Base-by-base conservation (phyloP, 2,113 vertebrate genomes). In the Edolisoma coerulescens region DNA sequence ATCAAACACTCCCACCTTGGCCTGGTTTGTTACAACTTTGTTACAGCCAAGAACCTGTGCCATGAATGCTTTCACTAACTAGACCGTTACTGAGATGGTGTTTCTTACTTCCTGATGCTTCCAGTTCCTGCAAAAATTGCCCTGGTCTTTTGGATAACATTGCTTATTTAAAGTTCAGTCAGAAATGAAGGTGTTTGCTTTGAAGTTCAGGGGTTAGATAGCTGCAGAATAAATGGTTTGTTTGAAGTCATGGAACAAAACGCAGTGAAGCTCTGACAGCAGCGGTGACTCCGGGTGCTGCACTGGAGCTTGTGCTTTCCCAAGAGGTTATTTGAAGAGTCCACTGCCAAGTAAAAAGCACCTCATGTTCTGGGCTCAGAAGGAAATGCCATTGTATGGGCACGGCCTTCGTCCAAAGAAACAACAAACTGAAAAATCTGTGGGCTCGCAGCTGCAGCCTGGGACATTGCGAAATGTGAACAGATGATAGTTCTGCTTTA, bases 211-310 rank as follows among this genome's bases (percentile, higher is more conserved):
- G 30, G 11, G 6, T 71, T 88, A 76, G 44, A 35, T 16, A 68
- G 57, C 53, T 59, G 44, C 53, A 35, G 61, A 63, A 39, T 49
- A 81, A 71, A 30, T 45, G 42, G 19, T 28, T 30, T 22, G n/a
- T 50, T 52, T 56, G 28, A 89, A 80, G 64, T 47, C 5, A 3
- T 0, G 2, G 59, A 41, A 54, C 8, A 28, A 28, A 79, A 49
- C 0, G 0, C 23, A 24, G 16, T 33, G 27, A 39, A 73, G 54
- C 68, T 69, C 68, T 35, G 21, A 13, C n/a, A 44, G 37, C 63
- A n/a, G 41, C 1, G 0, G 21, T 30, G 63, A 18, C 33, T n/a
- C 23, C 0, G 0, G 16, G 15, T 39, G 49, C 54, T 69, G 54
- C 59, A 4, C 9, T 16, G 53, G 53, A 67, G 4, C 28, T 47